These are phyloP conservation scores for Melanerpes formicivorus DNA, from an alignment of 2,113 vertebrate genomes.

Conservation along the genomic window DNA sequence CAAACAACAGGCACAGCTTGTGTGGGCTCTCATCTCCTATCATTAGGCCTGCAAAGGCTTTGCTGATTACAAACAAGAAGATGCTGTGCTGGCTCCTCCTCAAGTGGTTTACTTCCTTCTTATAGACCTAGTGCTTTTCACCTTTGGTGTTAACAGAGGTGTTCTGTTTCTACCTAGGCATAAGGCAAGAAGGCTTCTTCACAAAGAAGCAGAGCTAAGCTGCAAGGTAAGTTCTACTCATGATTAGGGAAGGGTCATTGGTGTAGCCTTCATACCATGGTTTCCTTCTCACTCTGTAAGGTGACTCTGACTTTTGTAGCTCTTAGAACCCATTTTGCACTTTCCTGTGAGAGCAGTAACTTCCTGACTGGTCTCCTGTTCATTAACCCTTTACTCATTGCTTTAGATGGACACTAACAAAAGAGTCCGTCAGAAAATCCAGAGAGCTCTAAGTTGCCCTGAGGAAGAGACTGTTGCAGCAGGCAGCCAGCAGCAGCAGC, in stretches of 20 bases:
- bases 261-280: rapidly evolving
- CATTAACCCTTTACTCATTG: not conserved
- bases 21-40: not conserved
- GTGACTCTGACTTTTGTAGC: not conserved
- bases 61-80: constrained; percentile 20
- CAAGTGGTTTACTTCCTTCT: not conserved
- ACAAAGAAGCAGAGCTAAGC: rapidly evolving
- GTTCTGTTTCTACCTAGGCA: rapidly evolving
- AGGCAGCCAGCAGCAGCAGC: not conserved
- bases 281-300: not conserved
- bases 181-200: rapidly evolving
- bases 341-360: not conserved
- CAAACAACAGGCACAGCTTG: not conserved
- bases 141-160: rapidly evolving
- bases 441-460: rapidly evolving
- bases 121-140: not conserved
- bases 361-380: not conserved
- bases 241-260: not conserved
- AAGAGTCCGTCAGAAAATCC: not conserved
- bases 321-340: not conserved
- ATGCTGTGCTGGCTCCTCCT: constrained; percentile 46
- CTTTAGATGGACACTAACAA: not conserved
- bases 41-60: not conserved
- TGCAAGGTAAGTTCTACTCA: rapidly evolving
- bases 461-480: not conserved